Base-by-base conservation (phyloP, 2,113 vertebrate genomes). In the Mesembrinibis cayennensis region DNA sequence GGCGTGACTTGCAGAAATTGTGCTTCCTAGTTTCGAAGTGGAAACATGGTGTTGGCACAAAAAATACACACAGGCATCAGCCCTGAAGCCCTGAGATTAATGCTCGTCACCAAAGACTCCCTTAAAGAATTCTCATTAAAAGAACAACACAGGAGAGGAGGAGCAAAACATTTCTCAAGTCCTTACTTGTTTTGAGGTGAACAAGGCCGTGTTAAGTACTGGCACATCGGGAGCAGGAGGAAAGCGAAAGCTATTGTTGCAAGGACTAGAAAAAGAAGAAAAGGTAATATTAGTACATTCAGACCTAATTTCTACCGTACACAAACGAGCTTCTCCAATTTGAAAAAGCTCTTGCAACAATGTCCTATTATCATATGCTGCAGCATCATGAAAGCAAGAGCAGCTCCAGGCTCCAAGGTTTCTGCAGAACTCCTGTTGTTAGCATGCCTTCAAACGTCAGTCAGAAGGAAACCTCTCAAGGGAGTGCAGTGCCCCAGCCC, bases 231-330 rank as follows among this genome's bases (percentile, higher is more conserved):
- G 98, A 99, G 98, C 97, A 99, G 98, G 77, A 99, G 99, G 97
- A 99, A 99, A 97, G 99, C 99, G 96, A 99, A 99, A 85, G 99
- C 99, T 97, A 99, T 99, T 82, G 99, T 99, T 92, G 99, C 99
- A 94, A 99, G 99, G 98, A 99, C 99, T 99, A 97, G 30, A 85
- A 70, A 96, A 92, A 94, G 89, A 95, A 98, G 72, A 97, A 97
- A 97, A 95, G 16, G 56, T 19, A 95, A 38, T 63, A 80, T 97
- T 96, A 97, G 72, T 80, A 79, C 93, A 77, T 89, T 79, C 62
- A 95, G 82, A 80, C 58, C 82, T 74, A 16, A 81, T 76, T 96
- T 88, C 91, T 62, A 47, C 83, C 62, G 50, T 25, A 89, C 76
- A 91, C 87, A 92, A 91, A 87, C 66, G 76, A 56, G 82, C 76